Evolutionary conservation across 2,797 vertebrate species (phyloP), one percentile per base, ranked within the genome.

Genomic region (Delichon dasypus): DNA sequence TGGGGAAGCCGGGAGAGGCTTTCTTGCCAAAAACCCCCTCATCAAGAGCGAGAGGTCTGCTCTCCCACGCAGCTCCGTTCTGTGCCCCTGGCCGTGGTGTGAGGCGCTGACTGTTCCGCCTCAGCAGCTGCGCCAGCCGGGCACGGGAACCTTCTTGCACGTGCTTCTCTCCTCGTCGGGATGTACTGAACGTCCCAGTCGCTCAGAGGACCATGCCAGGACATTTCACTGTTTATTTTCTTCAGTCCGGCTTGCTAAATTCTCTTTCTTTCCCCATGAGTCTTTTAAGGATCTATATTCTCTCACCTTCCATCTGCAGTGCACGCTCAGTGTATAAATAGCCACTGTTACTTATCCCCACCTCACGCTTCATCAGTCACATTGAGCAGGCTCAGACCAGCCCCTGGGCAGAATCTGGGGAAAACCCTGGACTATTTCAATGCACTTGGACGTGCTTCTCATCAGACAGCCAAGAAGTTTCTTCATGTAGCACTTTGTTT

Each of bases 141-240:
- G 42, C 16, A 7, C 34, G 26, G 44, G 47, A 44, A 51, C 54
- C 34, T 75, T 23, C 48, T 32, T 20, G 65, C 20, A 45, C 7
- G 2, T 4, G 0, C 42, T 65, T 61, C 25, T 61, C 42, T 34
- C 26, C 51, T 54, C 62, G n/a, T 34, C 0, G 0, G 62, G 38
- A 29, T 20, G 16, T 4, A 16, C 60, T n/a, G 40, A 67, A 11
- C 3, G 2, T 57, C 62, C 13, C 38, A 48, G 20, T 21, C 6
- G 2, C 1, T 1, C 51, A 2, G 2, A 45, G 64, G 8, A 45
- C 47, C n/a, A 18, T 65, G 25, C 45, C 62, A 75, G 66, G 36
- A 66, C 30, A 20, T 70, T 75, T 61, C 61, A 61, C 44, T 29
- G 5, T 55, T 70, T 44, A 18, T 89, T 80, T 65, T 72, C 61